Base-by-base conservation (phyloP, 2,797 vertebrate genomes). In the Danio choprae region DNA sequence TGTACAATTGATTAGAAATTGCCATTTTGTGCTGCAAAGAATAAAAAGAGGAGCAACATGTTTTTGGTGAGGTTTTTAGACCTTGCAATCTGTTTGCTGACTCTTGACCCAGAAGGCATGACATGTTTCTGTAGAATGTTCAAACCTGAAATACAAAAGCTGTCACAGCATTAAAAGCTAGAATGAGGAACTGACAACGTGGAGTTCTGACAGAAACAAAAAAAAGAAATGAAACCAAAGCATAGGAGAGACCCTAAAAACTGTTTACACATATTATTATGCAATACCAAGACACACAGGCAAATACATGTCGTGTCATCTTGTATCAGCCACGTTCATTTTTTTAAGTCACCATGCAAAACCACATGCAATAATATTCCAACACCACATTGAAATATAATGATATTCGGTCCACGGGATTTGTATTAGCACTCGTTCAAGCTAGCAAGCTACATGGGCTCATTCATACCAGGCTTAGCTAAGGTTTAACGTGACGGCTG, bases 361-460 rank as follows among this genome's bases (percentile, higher is more conserved):
- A 56, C 44, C 4, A 22, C 22, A 40, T 15, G 38, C 10, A 4
- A 3, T 11, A 8, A 22, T 22, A 20, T n/a, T 58, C 9, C 0
- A 48, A 60, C 5, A 29, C 2, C 53, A 59, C 20, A 29, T 5
- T 36, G 71, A 48, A 38, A 60, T 4, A 15, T 0, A 3, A n/a
- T 18, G 60, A 41, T 13, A 41, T 68, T 10, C 15, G 50, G 20
- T 50, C 65, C 12, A 40, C 7, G 22, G 5, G 20, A 68, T 38
- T 74, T 16, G 55, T 29, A 53, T 64, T 76, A 79, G 72, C 72
- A 81, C 40, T 59, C n/a, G 41, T 75, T 67, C 40, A 38, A 55
- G 84, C 84, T 83, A 85, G 63, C 80, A 75, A 44, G 77, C 80
- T 85, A 84, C 29, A 53, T 41, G 7, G 20, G 67, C 68, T 86